Percentiles rank a stretch among this genome's conserved stretches.
Evolutionary conservation across 2,888 invertebrate genomes (phyloP).

Genomic region (Lasioglossum oenotherae): DNA sequence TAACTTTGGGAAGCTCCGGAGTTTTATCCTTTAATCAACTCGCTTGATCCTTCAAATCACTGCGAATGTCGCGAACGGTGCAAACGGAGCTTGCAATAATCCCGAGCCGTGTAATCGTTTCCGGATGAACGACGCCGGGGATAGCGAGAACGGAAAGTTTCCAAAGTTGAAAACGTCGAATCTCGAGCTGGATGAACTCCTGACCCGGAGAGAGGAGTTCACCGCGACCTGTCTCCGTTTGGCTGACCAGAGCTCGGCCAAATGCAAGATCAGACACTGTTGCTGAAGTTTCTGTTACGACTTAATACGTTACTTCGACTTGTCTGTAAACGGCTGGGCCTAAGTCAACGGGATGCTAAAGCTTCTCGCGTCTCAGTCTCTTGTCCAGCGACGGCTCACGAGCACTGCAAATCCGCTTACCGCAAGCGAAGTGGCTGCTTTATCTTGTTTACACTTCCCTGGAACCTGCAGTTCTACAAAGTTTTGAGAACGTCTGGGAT

Average conservation of each 20-base stretch:
- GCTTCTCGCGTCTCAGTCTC: constrained; percentile 30
- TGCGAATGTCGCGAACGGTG: constrained; percentile 45
- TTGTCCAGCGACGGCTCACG: constrained; percentile 6
- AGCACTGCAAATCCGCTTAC: constrained; percentile 47
- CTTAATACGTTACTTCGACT: constrained; percentile 57
- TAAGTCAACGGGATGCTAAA: constrained; percentile 35
- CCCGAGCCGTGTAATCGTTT: constrained; percentile 47
- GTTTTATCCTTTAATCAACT: constrained; percentile 47
- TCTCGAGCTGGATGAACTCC: constrained; percentile 59
- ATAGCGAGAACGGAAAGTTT: constrained; percentile 53
- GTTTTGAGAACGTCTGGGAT: neutral
- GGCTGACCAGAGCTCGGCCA: constrained; percentile 34
- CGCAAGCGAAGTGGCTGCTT: constrained; percentile 23
- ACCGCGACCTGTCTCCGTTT: constrained; percentile 18
- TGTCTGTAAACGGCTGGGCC: constrained; percentile 40
- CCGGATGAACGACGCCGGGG: constrained; percentile 36
- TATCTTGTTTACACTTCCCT: constrained; percentile 28
- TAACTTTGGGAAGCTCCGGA: constrained; percentile 9
- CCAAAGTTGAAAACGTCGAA: constrained; percentile 52
- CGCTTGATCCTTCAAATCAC: constrained; percentile 47
- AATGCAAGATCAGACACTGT: constrained; percentile 40
- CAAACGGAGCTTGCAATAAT: constrained; percentile 52
- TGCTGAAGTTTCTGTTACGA: constrained; percentile 50
- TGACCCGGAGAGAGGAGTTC: constrained; percentile 34
- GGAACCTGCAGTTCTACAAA: neutral